Base-by-base conservation (phyloP, 2,888 invertebrate species). In the Eupithecia exiguata region DNA sequence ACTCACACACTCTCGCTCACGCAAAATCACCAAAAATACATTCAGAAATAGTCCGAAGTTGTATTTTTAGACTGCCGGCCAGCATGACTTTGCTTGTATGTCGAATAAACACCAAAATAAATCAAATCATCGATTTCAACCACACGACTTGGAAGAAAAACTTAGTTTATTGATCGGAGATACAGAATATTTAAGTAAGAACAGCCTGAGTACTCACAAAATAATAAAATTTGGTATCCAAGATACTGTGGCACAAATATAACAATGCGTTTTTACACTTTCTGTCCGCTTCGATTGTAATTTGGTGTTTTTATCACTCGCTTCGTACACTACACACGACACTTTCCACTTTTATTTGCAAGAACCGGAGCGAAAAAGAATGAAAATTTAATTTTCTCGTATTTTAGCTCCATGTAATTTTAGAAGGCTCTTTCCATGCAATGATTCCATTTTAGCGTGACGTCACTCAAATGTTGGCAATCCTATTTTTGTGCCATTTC, bases 401-500 rank as follows among this genome's bases (percentile, higher is more conserved):
- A 70, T 63, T 71, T 72, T 49, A 65, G 77, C 88, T 89, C 86
- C 83, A 87, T 92, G 94, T 94, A 94, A 94, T 93, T 92, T 94
- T 94, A 94, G 94, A 92, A 89, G 91, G 89, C 91, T 65, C 65
- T 62, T 62, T 35, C 36, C 38, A 36, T 66, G 36, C 88, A 87
- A 89, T 89, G 86, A 87, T 90, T 91, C 89, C 88, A 88, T 90
- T 65, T 62, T 88, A 82, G 84, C 83, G 89, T 94, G 94, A 94
- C 94, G 94, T 94, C 94, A 94, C 89, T 87, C 87, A 85, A 89
- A 92, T 91, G 94, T 93, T 93, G 94, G 93, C 94, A 92, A 93
- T 93, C 93, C 93, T 94, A 94, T 93, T 94, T 94, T 92, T 91
- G 88, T 91, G 87, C 88, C 84, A 92, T 88, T 93, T 93, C 92